These are phyloP conservation scores for Exaiptasia diaphana DNA, from an alignment of 64 coral and sea anemone genomes.

Conservation along the genomic window DNA sequence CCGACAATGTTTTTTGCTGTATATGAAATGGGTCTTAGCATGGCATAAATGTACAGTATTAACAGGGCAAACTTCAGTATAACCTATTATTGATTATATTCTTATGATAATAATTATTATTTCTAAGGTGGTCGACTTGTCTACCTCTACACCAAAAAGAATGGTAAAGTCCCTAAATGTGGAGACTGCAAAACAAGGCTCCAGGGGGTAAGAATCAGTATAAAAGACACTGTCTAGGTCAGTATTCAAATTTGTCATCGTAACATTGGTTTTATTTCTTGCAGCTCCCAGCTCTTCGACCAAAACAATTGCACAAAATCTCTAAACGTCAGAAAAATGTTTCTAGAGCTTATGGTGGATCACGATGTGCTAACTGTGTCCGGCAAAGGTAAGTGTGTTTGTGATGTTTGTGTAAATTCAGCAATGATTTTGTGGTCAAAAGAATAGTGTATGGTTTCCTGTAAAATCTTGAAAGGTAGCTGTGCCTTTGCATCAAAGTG, in stretches of 20 bases:
- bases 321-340: conserved; percentile 90
- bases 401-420: background rate
- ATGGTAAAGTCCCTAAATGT: conserved; percentile 91
- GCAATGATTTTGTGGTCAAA: conserved; percentile 52
- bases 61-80: too few species aligned
- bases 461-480: too few species aligned
- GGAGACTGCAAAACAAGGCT: conserved; percentile 87
- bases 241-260: background rate
- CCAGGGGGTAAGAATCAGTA: conserved; percentile 75
- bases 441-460: conserved; percentile 26
- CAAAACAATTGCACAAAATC: conserved; percentile 87
- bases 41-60: too few species aligned
- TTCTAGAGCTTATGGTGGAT: conserved; percentile 91
- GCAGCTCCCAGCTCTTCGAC: conserved; percentile 85
- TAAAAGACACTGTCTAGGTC: background rate
- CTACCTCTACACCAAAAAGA: conserved; percentile 89
- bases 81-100: too few species aligned
- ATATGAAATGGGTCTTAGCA: too few species aligned
- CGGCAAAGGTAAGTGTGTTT: conserved; percentile 84
- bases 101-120: background rate
- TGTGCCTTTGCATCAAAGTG: too few species aligned
- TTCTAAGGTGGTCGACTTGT: conserved; percentile 83
- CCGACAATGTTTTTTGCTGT: too few species aligned
- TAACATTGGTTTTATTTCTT: background rate
- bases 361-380: conserved; percentile 88